Evolutionary conservation across 2,113 vertebrate species (phyloP), one percentile per base, ranked within the genome.

Genomic region (Synchiropus splendidus): DNA sequence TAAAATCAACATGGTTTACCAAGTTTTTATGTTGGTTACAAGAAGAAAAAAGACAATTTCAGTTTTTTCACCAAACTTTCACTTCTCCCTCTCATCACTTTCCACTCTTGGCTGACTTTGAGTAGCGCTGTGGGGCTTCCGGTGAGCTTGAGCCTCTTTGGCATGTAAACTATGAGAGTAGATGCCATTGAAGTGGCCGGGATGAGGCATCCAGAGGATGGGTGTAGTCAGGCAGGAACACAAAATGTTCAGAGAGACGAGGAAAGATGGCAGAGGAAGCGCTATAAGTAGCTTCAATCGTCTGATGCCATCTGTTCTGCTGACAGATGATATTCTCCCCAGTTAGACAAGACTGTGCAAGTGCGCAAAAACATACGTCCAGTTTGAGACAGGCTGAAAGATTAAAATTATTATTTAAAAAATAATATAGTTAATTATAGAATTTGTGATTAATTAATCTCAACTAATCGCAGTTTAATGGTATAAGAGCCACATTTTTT

Each of bases 241-340:
- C 37, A 9, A 31, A 51, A 36, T 27, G 21, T 27, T 27, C 21
- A 43, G 44, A 16, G 50, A 32, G 11, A 32, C 38, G 36, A 35
- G 39, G 15, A 52, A 31, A 38, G 58, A 65, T 15, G 14, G 45
- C 39, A 45, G 43, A 52, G 49, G 59, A 75, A 67, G 59, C 67
- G 70, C 78, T 75, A 74, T 76, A 72, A 74, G 69, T 76, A 64
- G 75, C 66, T 78, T 80, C 72, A 82, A 65, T 75, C 70, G 65
- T 63, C 52, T 64, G 64, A 70, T 54, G 70, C 76, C 81, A 82
- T 80, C 78, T 80, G 79, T 72, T 82, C 69, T 60, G 43, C 58
- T 70, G 74, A 76, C 64, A 54, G 53, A 42, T 47, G 73, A 74
- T 69, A 49, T 67, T 71, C 65, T 64, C 61, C 71, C 64, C 16